Evolutionary conservation across 2,113 vertebrate genomes (phyloP), one percentile per base, ranked within the genome.

Genomic region (Sinocyclocheilus maitianheensis): DNA sequence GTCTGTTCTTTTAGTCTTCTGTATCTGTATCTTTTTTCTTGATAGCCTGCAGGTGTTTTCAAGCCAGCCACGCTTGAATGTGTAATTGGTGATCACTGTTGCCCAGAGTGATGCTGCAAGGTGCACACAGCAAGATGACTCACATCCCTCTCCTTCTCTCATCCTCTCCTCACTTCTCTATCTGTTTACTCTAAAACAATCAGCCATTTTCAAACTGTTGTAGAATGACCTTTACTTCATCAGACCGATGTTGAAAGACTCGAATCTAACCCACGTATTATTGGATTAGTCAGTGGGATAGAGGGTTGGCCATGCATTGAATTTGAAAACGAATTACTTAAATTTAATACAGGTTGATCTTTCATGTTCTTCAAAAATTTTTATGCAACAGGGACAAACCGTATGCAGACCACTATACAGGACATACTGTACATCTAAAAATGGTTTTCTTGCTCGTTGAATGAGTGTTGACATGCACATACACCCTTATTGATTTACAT

Each of bases 171-270:
- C 16, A 37, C 30, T 30, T 53, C 26, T 34, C 51, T 78, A 2
- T 46, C 71, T 22, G 11, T 40, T 74, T 22, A 12, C 71, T 74
- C 37, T 74, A n/a, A 65, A 65, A 65, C n/a, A 8, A 48, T 81
- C 22, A 63, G 30, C 34, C 1, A 63, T 18, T 65, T 46, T 55
- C 48, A 11, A 11, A 55, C 34, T 26, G 34, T 60, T 65, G 20
- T 40, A 13, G 79, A 81, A 24, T 81, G 60, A 81, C 37, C 14
- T 81, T 81, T 65, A 37, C n/a, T 48, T 67, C 4, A 79, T 37
- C 20, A 65, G 22, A 43, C n/a, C 46, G 4, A 46, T 34, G 48
- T 55, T 77, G 26, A 81, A 46, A 4, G 13, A 65, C 58, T 65
- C 1, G 8, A 63, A 63, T 18, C 22, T 46, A 37, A 81, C 37